Conservation (phyloP, 92 coral and sea anemone genomes). For the Bergia puertoricense region DNA sequence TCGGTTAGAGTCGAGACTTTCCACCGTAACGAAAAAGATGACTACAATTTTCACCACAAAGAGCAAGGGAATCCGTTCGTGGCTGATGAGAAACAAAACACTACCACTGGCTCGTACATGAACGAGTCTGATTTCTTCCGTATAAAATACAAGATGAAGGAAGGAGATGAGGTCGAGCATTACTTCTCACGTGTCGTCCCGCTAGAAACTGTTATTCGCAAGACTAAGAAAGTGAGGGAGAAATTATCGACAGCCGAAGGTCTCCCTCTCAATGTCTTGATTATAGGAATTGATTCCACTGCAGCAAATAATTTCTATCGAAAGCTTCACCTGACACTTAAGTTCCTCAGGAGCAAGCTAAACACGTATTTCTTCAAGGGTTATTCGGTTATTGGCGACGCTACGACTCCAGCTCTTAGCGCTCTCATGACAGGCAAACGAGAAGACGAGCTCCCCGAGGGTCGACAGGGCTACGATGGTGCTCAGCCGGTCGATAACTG, state of each 20-base stretch:
- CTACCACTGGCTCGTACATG: slow-evolving; percentile 46
- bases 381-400: slow-evolving; percentile 83
- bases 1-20: slow-evolving; percentile 63
- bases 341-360: slow-evolving; percentile 61
- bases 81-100: not conserved
- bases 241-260: slow-evolving; percentile 14
- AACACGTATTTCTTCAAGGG: slow-evolving; percentile 77
- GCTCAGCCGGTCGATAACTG: slow-evolving; percentile 75
- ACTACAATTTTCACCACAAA: slow-evolving; percentile 25
- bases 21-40: slow-evolving; percentile 59
- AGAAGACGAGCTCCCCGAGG: slow-evolving; percentile 78
- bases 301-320: slow-evolving; percentile 82
- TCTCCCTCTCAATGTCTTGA: slow-evolving; percentile 63
- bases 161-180: slow-evolving; percentile 34
- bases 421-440: slow-evolving; percentile 81
- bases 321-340: slow-evolving; percentile 71
- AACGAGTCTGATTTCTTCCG: slow-evolving; percentile 71
- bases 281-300: slow-evolving; percentile 83
- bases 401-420: slow-evolving; percentile 84
- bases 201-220: slow-evolving; percentile 26
- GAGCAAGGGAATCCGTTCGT: slow-evolving; percentile 50
- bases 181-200: slow-evolving; percentile 72
- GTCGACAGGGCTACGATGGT: slow-evolving; percentile 70
- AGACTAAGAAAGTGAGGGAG: slow-evolving; percentile 22
- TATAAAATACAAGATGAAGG: slow-evolving; percentile 54